Base-by-base conservation (phyloP, 2,113 vertebrate genomes). In the Synodontis membranacea region DNA sequence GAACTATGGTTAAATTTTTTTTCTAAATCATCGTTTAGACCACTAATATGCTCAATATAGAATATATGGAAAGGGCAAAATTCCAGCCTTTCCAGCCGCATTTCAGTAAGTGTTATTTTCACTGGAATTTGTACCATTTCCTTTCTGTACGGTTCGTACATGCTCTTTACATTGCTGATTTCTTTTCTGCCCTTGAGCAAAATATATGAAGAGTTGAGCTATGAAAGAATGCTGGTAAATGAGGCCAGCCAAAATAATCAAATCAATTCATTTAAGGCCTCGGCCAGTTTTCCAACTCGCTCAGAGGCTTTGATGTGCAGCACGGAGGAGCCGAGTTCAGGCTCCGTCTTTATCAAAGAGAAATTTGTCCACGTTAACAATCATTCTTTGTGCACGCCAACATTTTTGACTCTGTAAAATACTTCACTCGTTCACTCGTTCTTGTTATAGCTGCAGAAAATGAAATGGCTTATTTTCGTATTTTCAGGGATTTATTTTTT, bases 151-250 rank as follows among this genome's bases (percentile, higher is more conserved):
- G 52, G 37, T 56, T 74, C 80, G 8, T 46, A 34, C 54, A 64
- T 25, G 23, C 46, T 28, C 34, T 50, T 79, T 37, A 39, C 3
- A 37, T 66, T 60, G 83, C 85, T 74, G 66, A 84, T 84, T 78
- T 37, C 80, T 10, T 48, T 48, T 80, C 23, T 80, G 82, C 64
- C 89, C 86, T 86, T 48, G 44, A 86, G 86, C 80, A 28, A 75
- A 85, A 82, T 56, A 72, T 82, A 54, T 76, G 46, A 28, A 50
- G 81, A 82, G 54, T 76, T 31, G 15, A 56, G 31, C 62, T 70
- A 19, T 86, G 88, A 88, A 86, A 86, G 86, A 89, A 89, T 54
- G 42, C 64, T 84, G 52, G 80, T 89, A 86, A 89, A 84, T 75
- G 46, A 25, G 31, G 31, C 54, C 75, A 23, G 81, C 62, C 62